Percentiles rank a stretch among this genome's conserved stretches.
These are phyloP conservation scores for Schizopygopsis pylzovi DNA, from an alignment of 2,797 vertebrate species.

Conservation along the genomic window DNA sequence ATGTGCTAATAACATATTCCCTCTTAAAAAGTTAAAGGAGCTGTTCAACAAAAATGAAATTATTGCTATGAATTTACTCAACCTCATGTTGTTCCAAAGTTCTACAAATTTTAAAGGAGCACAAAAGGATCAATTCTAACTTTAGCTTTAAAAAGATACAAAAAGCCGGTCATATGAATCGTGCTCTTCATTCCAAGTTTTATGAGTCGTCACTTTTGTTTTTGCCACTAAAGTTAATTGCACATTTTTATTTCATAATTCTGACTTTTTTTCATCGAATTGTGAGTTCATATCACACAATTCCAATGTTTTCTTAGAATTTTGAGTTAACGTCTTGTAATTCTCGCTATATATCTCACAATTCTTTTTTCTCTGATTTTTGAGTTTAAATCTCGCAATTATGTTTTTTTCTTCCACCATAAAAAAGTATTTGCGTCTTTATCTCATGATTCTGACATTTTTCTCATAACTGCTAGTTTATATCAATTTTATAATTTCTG, in stretches of 20 bases:
- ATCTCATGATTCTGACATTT: too few species aligned
- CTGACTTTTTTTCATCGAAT: too few species aligned
- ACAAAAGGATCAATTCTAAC: background rate
- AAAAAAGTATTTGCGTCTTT: too few species aligned
- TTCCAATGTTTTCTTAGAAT: too few species aligned
- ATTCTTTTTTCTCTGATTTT: too few species aligned
- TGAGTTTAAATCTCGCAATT: too few species aligned
- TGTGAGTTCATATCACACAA: too few species aligned
- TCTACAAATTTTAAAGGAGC: background rate
- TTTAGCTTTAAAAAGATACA: background rate
- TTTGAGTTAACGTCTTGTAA: too few species aligned
- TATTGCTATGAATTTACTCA: background rate
- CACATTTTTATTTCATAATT: too few species aligned
- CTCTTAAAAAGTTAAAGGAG: background rate
- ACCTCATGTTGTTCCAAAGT: background rate
- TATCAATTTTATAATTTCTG: background rate
- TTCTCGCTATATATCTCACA: too few species aligned
- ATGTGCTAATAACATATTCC: background rate
- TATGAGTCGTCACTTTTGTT: background rate
- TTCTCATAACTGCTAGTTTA: background rate
- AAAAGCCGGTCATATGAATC: background rate
- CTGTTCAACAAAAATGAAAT: background rate
- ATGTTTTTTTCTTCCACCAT: too few species aligned
- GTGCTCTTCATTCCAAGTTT: background rate
- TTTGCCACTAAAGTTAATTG: too few species aligned